Evolutionary conservation across 2,888 invertebrate species (phyloP).

Genomic region (Cephus rjabovi): DNA sequence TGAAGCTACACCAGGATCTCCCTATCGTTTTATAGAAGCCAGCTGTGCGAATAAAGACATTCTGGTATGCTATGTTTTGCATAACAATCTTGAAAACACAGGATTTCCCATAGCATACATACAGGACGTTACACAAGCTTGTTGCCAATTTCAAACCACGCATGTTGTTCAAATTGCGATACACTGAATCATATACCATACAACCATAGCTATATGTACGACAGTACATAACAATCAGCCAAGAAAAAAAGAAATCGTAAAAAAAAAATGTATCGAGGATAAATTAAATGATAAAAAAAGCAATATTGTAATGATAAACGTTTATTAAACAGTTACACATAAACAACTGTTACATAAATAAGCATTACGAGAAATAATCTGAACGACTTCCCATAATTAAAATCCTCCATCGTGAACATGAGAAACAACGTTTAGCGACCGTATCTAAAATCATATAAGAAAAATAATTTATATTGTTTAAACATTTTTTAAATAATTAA

Average conservation of each 20-base stretch:
- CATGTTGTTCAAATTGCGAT: not conserved
- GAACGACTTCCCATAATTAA: not conserved
- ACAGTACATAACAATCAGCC: not conserved
- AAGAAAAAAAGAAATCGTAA: not conserved
- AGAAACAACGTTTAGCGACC: not conserved
- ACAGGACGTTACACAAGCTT: not conserved
- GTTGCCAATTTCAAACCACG: not conserved
- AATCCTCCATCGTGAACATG: not conserved
- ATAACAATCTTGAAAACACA: conserved; percentile 24
- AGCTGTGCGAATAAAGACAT: conserved; percentile 5
- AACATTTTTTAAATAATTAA: not conserved
- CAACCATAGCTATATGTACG: not conserved
- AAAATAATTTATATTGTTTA: not conserved
- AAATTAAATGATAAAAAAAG: not conserved
- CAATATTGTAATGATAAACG: not conserved
- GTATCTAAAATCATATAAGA: not conserved
- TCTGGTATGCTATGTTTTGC: conserved; percentile 23
- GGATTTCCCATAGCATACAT: not conserved
- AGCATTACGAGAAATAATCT: not conserved
- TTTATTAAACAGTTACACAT: not conserved
- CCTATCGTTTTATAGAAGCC: conserved; percentile 33
- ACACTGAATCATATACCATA: not conserved
- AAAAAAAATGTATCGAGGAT: not conserved
- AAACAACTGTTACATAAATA: not conserved
- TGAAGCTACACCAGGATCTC: not conserved